Conservation (phyloP, 2,797 vertebrate species). For the Coregonus suidteri region DNA sequence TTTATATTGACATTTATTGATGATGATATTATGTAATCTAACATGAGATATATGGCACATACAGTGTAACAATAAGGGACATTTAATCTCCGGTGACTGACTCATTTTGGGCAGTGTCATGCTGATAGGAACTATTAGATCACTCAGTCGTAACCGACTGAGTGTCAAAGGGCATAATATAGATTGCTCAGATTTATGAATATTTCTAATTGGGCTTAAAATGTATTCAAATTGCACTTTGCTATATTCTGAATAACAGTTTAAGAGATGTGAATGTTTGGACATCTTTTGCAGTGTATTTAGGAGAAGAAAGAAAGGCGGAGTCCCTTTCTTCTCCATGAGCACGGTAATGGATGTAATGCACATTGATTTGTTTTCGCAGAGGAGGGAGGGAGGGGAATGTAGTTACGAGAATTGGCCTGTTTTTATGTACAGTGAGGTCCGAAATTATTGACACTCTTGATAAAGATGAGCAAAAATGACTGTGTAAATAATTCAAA, state of each 20-base stretch:
- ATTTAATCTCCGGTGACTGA: not conserved
- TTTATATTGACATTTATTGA: slow-evolving; percentile 51
- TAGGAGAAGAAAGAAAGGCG: slow-evolving; percentile 1
- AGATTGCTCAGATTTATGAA: not conserved
- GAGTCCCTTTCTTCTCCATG: slow-evolving; percentile 8
- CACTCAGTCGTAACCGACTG: not conserved
- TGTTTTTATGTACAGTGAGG: too few relatives aligned
- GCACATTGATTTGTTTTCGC: slow-evolving; percentile 63
- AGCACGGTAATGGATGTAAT: slow-evolving; percentile 55
- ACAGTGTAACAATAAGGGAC: not conserved
- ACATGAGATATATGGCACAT: slow-evolving; percentile 19
- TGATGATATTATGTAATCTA: slow-evolving; percentile 50
- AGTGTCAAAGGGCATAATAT: not conserved
- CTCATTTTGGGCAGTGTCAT: not conserved
- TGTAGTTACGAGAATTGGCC: slow-evolving; percentile 60
- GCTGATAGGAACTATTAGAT: not conserved
- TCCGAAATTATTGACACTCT: too few relatives aligned
- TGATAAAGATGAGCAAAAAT: too few relatives aligned
- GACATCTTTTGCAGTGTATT: not conserved
- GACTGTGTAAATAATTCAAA: too few relatives aligned
- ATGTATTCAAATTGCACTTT: not conserved
- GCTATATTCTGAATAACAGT: not conserved
- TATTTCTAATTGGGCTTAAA: not conserved
- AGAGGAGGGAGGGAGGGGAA: slow-evolving; percentile 6
- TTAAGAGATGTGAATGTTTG: not conserved